These are phyloP conservation scores for Parochlus steinenii DNA, from an alignment of 2,888 invertebrate genomes.

Conservation along the genomic window DNA sequence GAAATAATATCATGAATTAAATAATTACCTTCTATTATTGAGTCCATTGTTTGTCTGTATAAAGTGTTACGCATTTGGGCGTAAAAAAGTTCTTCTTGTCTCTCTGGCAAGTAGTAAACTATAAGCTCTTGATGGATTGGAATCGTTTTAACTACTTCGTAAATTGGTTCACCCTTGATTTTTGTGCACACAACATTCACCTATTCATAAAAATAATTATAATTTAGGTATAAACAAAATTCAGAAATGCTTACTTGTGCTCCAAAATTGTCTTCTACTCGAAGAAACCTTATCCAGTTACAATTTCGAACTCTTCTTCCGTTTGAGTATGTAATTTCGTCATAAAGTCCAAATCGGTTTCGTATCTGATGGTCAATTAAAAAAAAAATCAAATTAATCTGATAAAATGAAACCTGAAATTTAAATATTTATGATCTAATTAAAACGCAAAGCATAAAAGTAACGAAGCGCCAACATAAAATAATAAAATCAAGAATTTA, in stretches of 20 bases:
- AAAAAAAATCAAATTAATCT: too few relatives aligned
- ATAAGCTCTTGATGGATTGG: conserved; percentile 77
- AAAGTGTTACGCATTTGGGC: conserved; percentile 68
- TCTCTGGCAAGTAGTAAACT: conserved; percentile 69
- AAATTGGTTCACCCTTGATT: conserved; percentile 75
- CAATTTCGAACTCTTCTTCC: conserved; percentile 68
- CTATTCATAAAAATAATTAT: conserved; percentile 20
- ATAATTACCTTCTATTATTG: conserved; percentile 65
- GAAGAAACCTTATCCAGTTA: conserved; percentile 86
- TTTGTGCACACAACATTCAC: conserved; percentile 83
- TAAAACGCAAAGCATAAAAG: too few relatives aligned
- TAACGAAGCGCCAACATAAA: too few relatives aligned
- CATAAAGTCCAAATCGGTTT: conserved; percentile 77
- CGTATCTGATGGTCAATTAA: too few relatives aligned
- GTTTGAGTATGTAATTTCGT: conserved; percentile 61
- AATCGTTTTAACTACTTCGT: conserved; percentile 73
- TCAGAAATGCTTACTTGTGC: conserved; percentile 31
- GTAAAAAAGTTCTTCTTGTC: conserved; percentile 65
- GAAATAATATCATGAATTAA: neutral
- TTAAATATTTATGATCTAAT: too few relatives aligned
- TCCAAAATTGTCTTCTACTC: conserved; percentile 60
- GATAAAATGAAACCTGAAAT: too few relatives aligned
- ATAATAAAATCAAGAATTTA: too few relatives aligned
- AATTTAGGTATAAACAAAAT: neutral
- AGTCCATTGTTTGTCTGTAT: conserved; percentile 77